These are phyloP conservation scores for Heliconius ethilla DNA, from an alignment of 2,888 invertebrate genomes.

Conservation along the genomic window DNA sequence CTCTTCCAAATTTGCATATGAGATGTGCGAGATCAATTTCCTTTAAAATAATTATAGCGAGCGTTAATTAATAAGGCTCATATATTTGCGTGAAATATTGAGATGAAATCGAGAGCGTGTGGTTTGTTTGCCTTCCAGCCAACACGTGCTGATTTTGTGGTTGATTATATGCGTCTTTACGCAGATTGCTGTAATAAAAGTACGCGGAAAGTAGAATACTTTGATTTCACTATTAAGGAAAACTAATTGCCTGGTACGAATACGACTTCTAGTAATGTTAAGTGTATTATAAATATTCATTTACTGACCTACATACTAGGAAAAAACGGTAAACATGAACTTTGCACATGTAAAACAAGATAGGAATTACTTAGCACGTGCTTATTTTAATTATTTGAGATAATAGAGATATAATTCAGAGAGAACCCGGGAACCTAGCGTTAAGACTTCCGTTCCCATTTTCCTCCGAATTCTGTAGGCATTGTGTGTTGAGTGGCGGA, in stretches of 20 bases:
- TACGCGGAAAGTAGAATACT: neutral
- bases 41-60: neutral
- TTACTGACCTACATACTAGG: slow-evolving; percentile 36
- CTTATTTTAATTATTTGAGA: slow-evolving; percentile 43
- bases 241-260: neutral
- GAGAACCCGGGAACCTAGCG: no score
- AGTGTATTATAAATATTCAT: slow-evolving; percentile 37
- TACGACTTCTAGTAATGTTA: slow-evolving; percentile 7
- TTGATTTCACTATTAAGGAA: slow-evolving; percentile 13
- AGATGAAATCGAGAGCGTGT: slow-evolving; percentile 43
- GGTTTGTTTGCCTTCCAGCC: slow-evolving; percentile 38
- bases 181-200: slow-evolving; percentile 11
- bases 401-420: no score
- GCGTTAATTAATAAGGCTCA: slow-evolving; percentile 1
- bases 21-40: neutral
- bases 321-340: slow-evolving; percentile 33
- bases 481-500: no score
- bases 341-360: slow-evolving; percentile 29
- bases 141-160: slow-evolving; percentile 21
- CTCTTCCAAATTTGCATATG: neutral
- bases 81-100: slow-evolving; percentile 17
- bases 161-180: slow-evolving; percentile 11
- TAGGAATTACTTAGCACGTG: slow-evolving; percentile 35
- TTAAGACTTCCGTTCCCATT: no score
- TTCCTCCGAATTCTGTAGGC: no score